phyloP scores from a whole-genome alignment of 2,113 vertebrate genomes.

The Canis aureus region DNA sequence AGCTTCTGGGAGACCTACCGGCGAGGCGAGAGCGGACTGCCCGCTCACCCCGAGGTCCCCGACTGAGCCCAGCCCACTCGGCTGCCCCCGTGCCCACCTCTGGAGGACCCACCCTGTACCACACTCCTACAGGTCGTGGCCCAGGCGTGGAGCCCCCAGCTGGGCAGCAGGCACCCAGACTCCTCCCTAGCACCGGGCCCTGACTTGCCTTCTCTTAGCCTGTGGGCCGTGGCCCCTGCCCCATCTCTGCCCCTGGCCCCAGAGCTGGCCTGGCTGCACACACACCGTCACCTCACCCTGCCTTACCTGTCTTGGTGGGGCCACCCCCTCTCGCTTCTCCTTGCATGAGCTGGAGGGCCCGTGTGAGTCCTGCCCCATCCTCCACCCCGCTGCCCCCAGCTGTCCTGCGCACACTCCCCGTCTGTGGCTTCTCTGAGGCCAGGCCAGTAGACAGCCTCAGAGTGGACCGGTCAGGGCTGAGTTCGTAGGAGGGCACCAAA shows the following conservation, averaged over 20 bases:
- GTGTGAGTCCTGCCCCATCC: neutral
- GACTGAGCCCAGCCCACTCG: constrained; percentile 81
- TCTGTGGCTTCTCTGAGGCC: neutral
- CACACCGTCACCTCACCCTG: neutral
- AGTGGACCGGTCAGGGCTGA: fast-evolving
- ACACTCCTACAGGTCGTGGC: neutral
- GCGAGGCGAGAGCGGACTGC: constrained; percentile 88
- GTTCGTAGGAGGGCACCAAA: fast-evolving
- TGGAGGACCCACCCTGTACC: neutral
- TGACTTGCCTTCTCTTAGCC: constrained; percentile 34
- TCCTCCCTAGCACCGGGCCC: constrained; percentile 16
- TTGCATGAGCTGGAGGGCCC: constrained; percentile 69
- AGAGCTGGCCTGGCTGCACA: neutral
- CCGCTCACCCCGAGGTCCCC: constrained; percentile 89
- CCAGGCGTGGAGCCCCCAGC: neutral
- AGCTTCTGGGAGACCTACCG: constrained; percentile 92
- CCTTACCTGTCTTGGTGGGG: constrained; percentile 54
- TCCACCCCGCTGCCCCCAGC: neutral
- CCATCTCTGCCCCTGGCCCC: neutral
- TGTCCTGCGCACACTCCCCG: neutral
- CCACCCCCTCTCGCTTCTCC: neutral
- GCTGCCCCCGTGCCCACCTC: neutral
- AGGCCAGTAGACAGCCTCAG: neutral
- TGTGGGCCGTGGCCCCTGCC: neutral
- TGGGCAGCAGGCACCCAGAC: neutral